Percentiles rank a stretch among this genome's conserved stretches.
Conservation (phyloP, 2,113 vertebrate genomes). For the Struthidea cinerea region DNA sequence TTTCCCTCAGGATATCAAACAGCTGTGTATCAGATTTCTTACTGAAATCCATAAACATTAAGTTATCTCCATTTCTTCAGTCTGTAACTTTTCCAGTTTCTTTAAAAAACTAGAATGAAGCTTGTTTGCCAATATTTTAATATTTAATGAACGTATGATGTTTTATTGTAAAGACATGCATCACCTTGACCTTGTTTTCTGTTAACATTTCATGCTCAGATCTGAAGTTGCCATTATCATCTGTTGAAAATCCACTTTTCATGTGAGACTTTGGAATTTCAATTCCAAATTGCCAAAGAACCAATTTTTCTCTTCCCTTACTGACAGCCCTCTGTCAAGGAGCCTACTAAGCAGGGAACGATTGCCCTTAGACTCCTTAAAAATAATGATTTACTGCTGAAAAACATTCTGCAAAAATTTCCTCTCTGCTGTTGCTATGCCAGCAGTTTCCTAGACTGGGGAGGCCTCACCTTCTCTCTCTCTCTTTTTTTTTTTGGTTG, state of each 20-base stretch:
- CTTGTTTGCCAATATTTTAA: not conserved
- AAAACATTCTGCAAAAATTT: not conserved
- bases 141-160: not conserved
- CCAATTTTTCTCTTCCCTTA: not conserved
- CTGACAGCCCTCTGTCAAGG: not conserved
- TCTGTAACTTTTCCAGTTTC: not conserved
- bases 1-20: not conserved
- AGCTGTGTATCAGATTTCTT: conserved; percentile 4
- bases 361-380: not conserved
- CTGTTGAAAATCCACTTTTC: not conserved
- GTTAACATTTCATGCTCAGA: not conserved
- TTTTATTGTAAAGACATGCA: not conserved
- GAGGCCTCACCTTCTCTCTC: not conserved
- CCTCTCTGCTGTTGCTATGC: not conserved
- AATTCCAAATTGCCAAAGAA: not conserved
- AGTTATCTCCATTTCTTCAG: not conserved
- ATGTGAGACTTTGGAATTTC: not conserved
- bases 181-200: conserved; percentile 15
- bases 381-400: not conserved
- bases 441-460: not conserved
- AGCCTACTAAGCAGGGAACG: not conserved
- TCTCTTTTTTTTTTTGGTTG: not conserved
- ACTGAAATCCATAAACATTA: conserved; percentile 13
- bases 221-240: not conserved
- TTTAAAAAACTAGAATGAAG: not conserved